Evolutionary conservation across 2,888 invertebrate species (phyloP).

Genomic region (Trachelus troglodyta): DNA sequence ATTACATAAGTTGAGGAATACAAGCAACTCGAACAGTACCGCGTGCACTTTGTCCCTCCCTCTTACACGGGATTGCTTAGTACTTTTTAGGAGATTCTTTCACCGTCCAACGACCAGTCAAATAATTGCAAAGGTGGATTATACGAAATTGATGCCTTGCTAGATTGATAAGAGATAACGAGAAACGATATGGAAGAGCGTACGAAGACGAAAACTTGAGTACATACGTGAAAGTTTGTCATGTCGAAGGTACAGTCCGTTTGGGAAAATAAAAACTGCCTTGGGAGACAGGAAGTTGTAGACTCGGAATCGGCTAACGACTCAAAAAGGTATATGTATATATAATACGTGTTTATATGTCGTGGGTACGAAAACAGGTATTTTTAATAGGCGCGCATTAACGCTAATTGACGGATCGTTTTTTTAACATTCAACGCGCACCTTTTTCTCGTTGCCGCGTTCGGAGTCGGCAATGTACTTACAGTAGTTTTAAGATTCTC

Average conservation of each 20-base stretch:
- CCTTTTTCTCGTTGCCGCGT: slow-evolving; percentile 22
- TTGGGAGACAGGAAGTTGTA: neutral
- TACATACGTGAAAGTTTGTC: neutral
- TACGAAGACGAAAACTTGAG: neutral
- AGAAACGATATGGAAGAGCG: neutral
- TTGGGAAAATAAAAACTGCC: neutral
- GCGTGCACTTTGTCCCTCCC: neutral
- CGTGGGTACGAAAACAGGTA: slow-evolving; percentile 27
- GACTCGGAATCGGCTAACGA: neutral
- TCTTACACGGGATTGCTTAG: neutral
- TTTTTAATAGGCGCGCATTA: slow-evolving; percentile 48
- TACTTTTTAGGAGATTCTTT: neutral
- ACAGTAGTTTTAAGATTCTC: slow-evolving; percentile 6
- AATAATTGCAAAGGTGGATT: neutral
- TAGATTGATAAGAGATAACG: neutral
- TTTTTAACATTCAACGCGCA: slow-evolving; percentile 55
- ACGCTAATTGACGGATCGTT: slow-evolving; percentile 56
- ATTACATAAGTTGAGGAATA: neutral
- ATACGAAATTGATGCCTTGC: neutral
- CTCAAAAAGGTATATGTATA: slow-evolving; percentile 1
- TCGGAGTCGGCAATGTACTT: neutral
- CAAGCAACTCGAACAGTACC: neutral
- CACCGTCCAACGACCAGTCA: too few species aligned
- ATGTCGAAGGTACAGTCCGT: neutral
- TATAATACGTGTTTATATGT: slow-evolving; percentile 20